Base-by-base conservation (phyloP, 2,113 vertebrate genomes). In the Xiphias gladius region DNA sequence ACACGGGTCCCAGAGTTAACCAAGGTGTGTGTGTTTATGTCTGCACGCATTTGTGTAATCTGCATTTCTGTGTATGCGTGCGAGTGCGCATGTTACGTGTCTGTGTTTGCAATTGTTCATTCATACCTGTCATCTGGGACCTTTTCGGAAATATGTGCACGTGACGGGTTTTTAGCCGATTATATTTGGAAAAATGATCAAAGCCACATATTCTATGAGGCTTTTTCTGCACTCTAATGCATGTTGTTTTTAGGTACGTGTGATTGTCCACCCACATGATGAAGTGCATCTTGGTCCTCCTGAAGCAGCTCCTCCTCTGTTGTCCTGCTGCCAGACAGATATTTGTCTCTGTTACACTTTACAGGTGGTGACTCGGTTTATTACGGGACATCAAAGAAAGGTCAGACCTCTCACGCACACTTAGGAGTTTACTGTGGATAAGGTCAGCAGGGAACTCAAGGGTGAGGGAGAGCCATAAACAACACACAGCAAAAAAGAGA, bases 331-430 rank as follows among this genome's bases (percentile, higher is more conserved):
- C 64, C 79, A 79, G 71, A 61, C n/a, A 48, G 64, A 79, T 43
- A 57, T 80, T 77, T 80, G 57, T 78, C 58, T 86, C 50, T 50
- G 54, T 81, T 32, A 78, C 37, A 28, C 64, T 24, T 26, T 20
- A 24, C 65, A 79, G 39, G 72, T 82, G 71, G 32, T 22, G 41
- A 76, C 50, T 35, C 37, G 4, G 66, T 55, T 73, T 82, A 81
- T 80, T 85, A 85, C 62, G 48, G 61, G 50, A 75, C 35, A 52
- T 11, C 73, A 69, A 19, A 24, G 26, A 85, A 89, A 93, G 89
- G 81, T 89, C 79, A 80, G 16, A 77, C 35, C 59, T 75, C 73
- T 86, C 86, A 87, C 64, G 81, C 85, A 66, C 32, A 73, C 66
- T 73, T 68, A 72, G 54, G 62, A 55, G 55, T 39, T 79, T 54